Percentiles rank a stretch among this genome's conserved stretches.
Evolutionary conservation across 2,797 vertebrate species (phyloP).

Genomic region (Hemitrygon akajei): DNA sequence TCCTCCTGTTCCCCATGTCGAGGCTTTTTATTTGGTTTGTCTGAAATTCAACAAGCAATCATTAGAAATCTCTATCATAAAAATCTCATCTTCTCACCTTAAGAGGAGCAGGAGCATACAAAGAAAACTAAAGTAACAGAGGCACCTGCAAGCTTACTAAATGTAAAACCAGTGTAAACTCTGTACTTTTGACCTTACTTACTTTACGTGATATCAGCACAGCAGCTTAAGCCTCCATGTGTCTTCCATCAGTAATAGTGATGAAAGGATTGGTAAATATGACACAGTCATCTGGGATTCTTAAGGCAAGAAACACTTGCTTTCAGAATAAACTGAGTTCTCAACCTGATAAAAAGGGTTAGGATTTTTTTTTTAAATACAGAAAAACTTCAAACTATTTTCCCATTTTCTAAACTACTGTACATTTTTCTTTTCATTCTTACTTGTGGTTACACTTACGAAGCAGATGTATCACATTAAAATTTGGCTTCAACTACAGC

Average conservation of each 20-base stretch:
- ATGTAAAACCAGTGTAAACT: not conserved
- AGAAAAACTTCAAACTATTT: too few relatives aligned
- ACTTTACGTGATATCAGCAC: not conserved
- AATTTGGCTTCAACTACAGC: not conserved
- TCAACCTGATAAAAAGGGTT: not conserved
- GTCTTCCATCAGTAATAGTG: not conserved
- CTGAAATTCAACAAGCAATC: slow-evolving; percentile 43
- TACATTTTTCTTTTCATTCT: not conserved
- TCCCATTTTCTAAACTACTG: not conserved
- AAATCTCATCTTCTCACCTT: not conserved
- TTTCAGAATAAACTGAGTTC: not conserved
- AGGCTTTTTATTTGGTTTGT: slow-evolving; percentile 69
- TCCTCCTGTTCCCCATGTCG: slow-evolving; percentile 51
- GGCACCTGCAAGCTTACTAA: not conserved
- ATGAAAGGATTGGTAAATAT: not conserved
- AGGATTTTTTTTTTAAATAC: too few relatives aligned
- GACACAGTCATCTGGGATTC: not conserved
- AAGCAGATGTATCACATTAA: not conserved
- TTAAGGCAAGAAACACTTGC: not conserved
- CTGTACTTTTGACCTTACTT: not conserved
- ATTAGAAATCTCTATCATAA: not conserved
- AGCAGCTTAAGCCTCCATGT: not conserved
- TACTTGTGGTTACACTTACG: not conserved
- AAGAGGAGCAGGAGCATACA: not conserved
- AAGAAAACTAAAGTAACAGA: not conserved